Base-by-base conservation (phyloP, 2,888 invertebrate genomes). In the Tenthredo mesomela region DNA sequence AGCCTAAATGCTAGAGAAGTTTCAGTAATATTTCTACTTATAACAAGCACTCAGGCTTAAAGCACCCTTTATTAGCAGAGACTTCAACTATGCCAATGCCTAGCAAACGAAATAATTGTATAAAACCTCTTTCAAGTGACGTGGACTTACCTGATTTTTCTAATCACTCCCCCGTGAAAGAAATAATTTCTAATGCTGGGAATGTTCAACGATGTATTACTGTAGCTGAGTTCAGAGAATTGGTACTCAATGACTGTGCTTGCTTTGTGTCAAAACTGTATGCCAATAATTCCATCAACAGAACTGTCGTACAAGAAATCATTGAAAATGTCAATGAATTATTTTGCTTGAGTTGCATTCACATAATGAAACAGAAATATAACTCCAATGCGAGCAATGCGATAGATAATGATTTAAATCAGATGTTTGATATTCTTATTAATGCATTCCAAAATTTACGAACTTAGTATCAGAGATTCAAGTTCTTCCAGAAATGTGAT, bases 301-400 rank as follows among this genome's bases (percentile, higher is more conserved):
- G 77, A 54, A 25, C 77, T 29, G 4, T 77, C 7, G 77, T 77
- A 12, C 77, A 77, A 54, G 18, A 77, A 18, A 77, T 80, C 6
- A 61, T 80, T 21, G 40, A 61, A 61, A 40, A 21, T 58, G 21
- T 80, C 21, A 25, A 58, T n/a, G 80, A 80, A 61, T 61, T 80
- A 37, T 80, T 80, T 21, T 3, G 21, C n/a, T 80, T 21, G 2
- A 40, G 61, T 61, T 40, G 1, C 18, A 61, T 61, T 12, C 9
- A 15, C 2, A 80, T 61, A 0, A 58, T 80, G 4, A 80, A 80
- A 80, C n/a, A 80, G n/a, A 80, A 80, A 80, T 80, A 58, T 37
- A 61, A 58, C 1, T 33, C 58, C 0, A 10, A 61, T 18, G 1
- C 21, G 6, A 9, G 61, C 25, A 80, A 80, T 47, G 18, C 12